Base-by-base conservation (phyloP, 2,113 vertebrate genomes). In the Oryctolagus cuniculus region DNA sequence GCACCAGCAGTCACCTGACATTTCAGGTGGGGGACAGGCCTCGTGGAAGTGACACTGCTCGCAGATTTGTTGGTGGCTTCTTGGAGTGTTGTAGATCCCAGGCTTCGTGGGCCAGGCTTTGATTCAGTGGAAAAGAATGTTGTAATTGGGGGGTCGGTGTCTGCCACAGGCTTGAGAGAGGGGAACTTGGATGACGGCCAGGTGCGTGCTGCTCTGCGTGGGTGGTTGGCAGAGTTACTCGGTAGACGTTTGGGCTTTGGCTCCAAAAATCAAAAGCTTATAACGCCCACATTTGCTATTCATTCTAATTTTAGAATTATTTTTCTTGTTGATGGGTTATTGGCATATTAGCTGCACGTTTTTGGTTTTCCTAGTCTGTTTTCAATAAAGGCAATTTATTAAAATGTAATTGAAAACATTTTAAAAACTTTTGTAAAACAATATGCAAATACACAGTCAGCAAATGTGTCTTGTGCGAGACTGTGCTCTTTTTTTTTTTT, bases 361-460 rank as follows among this genome's bases (percentile, higher is more conserved):
- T 90, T 92, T 77, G 38, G 24, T 24, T 91, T 82, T 77, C 21
- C 44, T 78, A 70, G 19, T 75, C 74, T 38, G 16, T 84, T 86
- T 93, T 75, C 78, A 86, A 29, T 58, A 66, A 11, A 82, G 34
- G 25, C 74, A 38, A n/a, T 78, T 73, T 89, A 34, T 90, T 87
- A 72, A 73, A 64, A 87, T 74, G 27, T n/a, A 78, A 24, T 75
- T 87, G 53, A 72, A 61, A 58, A 36, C 17, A n/a, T 63, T 83
- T 82, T 83, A 87, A 92, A 91, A 90, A 72, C 16, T 24, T 87
- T 89, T 94, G 10, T 83, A 82, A 93, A 24, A 73, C 25, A n/a
- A 29, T n/a, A 67, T n/a, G 34, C 29, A 70, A 5, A 79, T 66
- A 85, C 82, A 86, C 36, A 79, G 67, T 96, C 53, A 84, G 66